Evolutionary conservation across 2,888 invertebrate species (phyloP), one percentile per base, ranked within the genome.

Genomic region (Ormyrus nitidulus): DNA sequence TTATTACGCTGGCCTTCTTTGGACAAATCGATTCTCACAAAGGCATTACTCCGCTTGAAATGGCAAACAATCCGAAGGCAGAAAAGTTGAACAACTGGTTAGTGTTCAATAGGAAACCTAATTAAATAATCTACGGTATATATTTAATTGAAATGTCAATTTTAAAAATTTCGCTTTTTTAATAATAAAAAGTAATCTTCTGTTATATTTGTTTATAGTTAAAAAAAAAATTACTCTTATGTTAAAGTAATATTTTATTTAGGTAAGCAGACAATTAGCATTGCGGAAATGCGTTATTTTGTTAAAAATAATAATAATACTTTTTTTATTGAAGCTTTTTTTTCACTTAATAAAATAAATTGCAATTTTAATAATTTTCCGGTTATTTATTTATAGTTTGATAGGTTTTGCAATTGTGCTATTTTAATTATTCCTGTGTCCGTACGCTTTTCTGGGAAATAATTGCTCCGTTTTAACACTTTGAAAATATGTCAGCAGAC

Each of bases 401-500:
- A 59, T 19, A 8, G 19, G 9, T 59, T 59, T 59, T 59, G 19
- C 7, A 8, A 6, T 59, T 34, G 19, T 6, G 34, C 2, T 59
- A 19, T 64, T 10, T 64, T 13, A 34, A 34, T 34, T 34, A 34
- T 34, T 34, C n/a, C 49, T 64, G 49, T 48, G n/a, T 64, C 49
- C 48, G n/a, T 48, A 10, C 5, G 62, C 11, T 62, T 13, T 9
- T 5, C 46, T 34, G 34, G 62, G 34, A 49, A 19, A 53, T 59
- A 48, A 49, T 70, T 58, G 49, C 19, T 70, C 59, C 49, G 19
- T 58, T 70, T 59, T 58, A 58, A 69, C 48, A 48, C 49, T 70
- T 46, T 48, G 46, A 19, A 70, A 70, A 70, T 19, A 46, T 59
- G 59, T 11, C 53, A 48, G 48, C 48, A 11, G n/a, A 2, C 49